Evolutionary conservation across 2,113 vertebrate species (phyloP), one percentile per base, ranked within the genome.

Genomic region (Xenotilapia longispinis): DNA sequence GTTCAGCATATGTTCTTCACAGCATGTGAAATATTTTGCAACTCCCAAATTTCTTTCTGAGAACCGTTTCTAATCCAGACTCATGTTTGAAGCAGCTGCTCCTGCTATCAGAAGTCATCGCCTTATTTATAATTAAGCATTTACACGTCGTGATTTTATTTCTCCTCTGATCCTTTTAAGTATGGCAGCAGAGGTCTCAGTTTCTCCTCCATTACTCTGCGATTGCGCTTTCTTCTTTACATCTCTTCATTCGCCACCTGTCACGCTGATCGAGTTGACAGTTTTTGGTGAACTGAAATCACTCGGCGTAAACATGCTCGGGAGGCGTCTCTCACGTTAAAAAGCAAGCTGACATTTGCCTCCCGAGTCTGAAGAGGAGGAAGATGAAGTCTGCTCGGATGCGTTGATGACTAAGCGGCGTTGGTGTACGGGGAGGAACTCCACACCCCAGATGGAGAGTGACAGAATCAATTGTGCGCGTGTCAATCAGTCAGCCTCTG

Each of bases 401-500:
- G 63, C 49, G 11, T 7, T 33, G 78, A 82, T 57, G 84, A 81
- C 38, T 79, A 15, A 87, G 45, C 51, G 49, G 17, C 4, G 7
- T 47, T 83, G 10, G 12, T 70, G 85, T 84, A 40, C 6, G 4
- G 47, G 68, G 15, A 38, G 81, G 65, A 88, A 84, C 86, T 82
- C 60, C 78, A 17, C 63, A 54, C 80, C 53, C 33, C 90, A 81
- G 85, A 88, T 58, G 38, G 57, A 91, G 86, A 90, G 65, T 82
- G 93, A 89, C 93, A 91, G 86, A 88, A 91, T 92, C 90, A 88
- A 92, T 93, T 88, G 84, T 26, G 6, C n/a, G 7, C 5, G 6
- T 45, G 89, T 92, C 92, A 84, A 63, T 93, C 90, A 90, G 80
- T 78, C 87, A 28, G 7, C 19, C 23, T 65, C 28, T 6, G 23